These are phyloP conservation scores for Urophycis tenuis DNA, from an alignment of 2,797 vertebrate species.

Conservation along the genomic window DNA sequence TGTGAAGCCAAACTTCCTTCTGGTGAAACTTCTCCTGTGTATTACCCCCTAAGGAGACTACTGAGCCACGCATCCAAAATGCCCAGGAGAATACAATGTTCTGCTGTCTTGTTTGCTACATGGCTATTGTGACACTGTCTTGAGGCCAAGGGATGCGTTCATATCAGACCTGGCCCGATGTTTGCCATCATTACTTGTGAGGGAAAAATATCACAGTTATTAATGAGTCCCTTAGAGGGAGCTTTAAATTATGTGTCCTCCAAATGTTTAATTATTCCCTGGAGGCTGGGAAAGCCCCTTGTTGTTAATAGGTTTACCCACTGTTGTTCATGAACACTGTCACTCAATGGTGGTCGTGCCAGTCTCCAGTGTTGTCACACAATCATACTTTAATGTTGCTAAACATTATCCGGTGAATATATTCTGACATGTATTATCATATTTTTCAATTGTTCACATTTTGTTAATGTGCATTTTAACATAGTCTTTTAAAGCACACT, in stretches of 20 bases:
- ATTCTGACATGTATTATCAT: neutral
- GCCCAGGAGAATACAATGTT: neutral
- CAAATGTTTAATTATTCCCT: conserved; percentile 59
- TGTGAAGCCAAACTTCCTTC: neutral
- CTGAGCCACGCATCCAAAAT: neutral
- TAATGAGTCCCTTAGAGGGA: conserved; percentile 62
- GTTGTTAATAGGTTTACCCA: conserved; percentile 25
- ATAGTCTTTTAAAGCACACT: too few species aligned
- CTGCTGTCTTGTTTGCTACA: neutral
- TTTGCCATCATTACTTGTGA: conserved; percentile 43
- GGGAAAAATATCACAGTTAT: conserved; percentile 35
- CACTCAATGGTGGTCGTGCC: neutral
- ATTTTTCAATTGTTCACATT: too few species aligned
- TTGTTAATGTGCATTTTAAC: neutral
- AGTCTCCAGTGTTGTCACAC: neutral
- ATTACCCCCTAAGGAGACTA: neutral
- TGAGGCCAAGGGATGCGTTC: conserved; percentile 6
- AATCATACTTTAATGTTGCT: neutral
- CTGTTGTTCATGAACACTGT: conserved; percentile 35
- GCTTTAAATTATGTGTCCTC: conserved; percentile 46
- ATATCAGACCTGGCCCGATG: neutral
- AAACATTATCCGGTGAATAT: neutral
- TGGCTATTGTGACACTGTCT: neutral
- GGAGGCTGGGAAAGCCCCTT: conserved; percentile 27
- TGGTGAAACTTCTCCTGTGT: neutral